These are phyloP conservation scores for Sarcophaga carnaria DNA, from an alignment of 2,888 invertebrate genomes.

Conservation along the genomic window DNA sequence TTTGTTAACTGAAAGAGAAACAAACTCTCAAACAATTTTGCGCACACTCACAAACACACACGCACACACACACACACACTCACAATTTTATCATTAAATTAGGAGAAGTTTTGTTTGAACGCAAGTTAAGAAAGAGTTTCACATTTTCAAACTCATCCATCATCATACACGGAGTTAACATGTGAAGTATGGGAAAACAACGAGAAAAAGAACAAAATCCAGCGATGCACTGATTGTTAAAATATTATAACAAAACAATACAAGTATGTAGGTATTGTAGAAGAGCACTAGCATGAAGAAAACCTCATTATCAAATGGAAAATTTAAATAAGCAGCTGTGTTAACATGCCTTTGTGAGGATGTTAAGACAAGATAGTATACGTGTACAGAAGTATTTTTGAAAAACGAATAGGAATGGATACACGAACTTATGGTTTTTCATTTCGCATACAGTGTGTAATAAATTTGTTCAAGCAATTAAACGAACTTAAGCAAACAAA, in stretches of 20 bases:
- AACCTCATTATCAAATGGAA: conserved; percentile 23
- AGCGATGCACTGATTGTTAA: conserved; percentile 17
- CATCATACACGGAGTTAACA: background rate
- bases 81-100: conserved; percentile 32
- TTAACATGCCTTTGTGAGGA: background rate
- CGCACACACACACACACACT: conserved; percentile 5
- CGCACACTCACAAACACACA: background rate
- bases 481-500: no score
- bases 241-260: background rate
- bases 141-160: conserved; percentile 31
- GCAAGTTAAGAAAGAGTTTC: conserved; percentile 31
- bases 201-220: background rate
- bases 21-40: background rate
- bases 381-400: background rate
- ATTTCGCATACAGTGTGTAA: no score
- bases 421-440: no score
- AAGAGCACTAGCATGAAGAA: background rate
- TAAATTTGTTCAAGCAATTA: no score
- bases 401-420: background rate
- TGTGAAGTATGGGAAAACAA: no score
- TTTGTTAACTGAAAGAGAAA: background rate
- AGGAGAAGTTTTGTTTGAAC: conserved; percentile 2
- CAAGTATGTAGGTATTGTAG: background rate
- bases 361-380: background rate
- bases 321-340: conserved; percentile 27